Evolutionary conservation across 1,140 invertebrate genomes (phyloP).

Genomic region (Heliconius hewitsoni): DNA sequence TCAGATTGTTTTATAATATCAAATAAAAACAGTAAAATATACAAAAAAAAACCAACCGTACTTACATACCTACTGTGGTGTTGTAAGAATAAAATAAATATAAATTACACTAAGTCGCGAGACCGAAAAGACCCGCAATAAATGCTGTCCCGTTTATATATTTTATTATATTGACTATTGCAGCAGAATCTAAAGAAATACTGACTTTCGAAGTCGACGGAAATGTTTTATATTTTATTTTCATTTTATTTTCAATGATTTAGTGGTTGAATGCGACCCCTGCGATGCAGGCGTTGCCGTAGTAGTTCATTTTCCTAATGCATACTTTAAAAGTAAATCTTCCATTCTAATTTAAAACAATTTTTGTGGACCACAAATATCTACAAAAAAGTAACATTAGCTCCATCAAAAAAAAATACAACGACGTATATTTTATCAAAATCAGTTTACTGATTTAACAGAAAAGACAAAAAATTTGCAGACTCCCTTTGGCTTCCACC

Average conservation of each 20-base stretch:
- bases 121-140: constrained; percentile 20
- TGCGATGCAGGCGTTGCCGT: too few relatives aligned
- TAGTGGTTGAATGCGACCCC: too few relatives aligned
- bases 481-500: too few relatives aligned
- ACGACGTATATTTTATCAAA: too few relatives aligned
- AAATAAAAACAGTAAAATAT: background rate
- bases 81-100: background rate
- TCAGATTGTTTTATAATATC: background rate
- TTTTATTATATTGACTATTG: constrained; percentile 12
- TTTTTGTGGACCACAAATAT: too few relatives aligned
- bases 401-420: too few relatives aligned
- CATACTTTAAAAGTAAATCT: too few relatives aligned
- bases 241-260: background rate
- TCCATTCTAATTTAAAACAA: too few relatives aligned
- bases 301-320: too few relatives aligned
- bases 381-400: too few relatives aligned
- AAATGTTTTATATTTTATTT: background rate
- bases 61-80: background rate
- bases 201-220: background rate
- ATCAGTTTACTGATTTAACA: too few relatives aligned
- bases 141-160: constrained; percentile 14
- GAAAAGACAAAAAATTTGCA: too few relatives aligned
- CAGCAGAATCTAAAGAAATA: background rate
- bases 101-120: constrained; percentile 7
- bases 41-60: background rate